These are phyloP conservation scores for Zelleria hepariella DNA, from an alignment of 2,888 invertebrate genomes.

Conservation along the genomic window DNA sequence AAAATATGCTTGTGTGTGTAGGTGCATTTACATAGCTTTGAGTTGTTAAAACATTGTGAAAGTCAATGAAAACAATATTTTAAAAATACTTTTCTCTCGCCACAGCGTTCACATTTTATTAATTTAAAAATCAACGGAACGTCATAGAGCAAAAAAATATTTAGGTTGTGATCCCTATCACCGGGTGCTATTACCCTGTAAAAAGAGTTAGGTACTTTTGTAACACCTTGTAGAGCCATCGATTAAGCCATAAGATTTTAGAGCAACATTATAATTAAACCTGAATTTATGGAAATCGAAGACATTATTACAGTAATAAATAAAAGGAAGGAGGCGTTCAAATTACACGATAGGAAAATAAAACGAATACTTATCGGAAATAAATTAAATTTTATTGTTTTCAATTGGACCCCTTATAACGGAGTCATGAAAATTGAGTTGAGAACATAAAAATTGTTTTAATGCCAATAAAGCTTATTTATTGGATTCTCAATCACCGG, in stretches of 20 bases:
- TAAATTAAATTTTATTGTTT: slow-evolving; percentile 41
- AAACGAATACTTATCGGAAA: slow-evolving; percentile 22
- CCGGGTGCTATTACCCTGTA: too few relatives aligned
- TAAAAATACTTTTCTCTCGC: too few relatives aligned
- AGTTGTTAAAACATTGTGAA: too few relatives aligned
- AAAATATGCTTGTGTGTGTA: too few relatives aligned
- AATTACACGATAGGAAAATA: slow-evolving; percentile 29
- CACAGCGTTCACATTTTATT: too few relatives aligned
- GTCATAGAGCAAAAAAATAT: too few relatives aligned
- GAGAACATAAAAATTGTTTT: slow-evolving; percentile 1
- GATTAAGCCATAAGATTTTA: slow-evolving; percentile 17
- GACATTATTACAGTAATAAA: slow-evolving; percentile 42
- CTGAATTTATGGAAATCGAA: slow-evolving; percentile 41
- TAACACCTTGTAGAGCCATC: background rate
- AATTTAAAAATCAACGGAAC: too few relatives aligned
- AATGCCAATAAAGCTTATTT: slow-evolving; percentile 29
- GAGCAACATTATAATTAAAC: slow-evolving; percentile 38
- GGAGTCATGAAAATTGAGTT: slow-evolving; percentile 34
- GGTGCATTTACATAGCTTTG: too few relatives aligned
- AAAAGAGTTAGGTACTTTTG: too few relatives aligned
- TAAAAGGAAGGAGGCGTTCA: slow-evolving; percentile 28
- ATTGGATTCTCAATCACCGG: slow-evolving; percentile 14
- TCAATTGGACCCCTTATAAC: slow-evolving; percentile 30
- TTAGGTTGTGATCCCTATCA: too few relatives aligned
- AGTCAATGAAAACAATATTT: too few relatives aligned